phyloP scores from a whole-genome alignment of 2,888 invertebrate species.

The Teleogryllus oceanicus region DNA sequence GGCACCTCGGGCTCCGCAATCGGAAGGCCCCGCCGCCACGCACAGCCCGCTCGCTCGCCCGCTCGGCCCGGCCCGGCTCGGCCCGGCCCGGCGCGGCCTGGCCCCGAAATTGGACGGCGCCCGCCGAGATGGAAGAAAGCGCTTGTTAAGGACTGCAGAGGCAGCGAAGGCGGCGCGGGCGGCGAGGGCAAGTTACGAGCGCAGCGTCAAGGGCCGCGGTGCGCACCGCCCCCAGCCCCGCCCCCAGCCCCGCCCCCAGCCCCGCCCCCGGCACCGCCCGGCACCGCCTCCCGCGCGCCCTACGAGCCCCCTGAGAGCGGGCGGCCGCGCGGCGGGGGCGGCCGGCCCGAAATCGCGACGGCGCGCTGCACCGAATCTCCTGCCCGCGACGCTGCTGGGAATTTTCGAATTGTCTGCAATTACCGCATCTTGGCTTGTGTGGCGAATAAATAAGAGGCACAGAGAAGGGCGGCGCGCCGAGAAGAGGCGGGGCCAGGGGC shows the following conservation, averaged over 20 bases:
- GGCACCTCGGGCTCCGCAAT: too few relatives aligned
- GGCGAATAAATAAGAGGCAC: constrained; percentile 18
- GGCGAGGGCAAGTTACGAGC: too few relatives aligned
- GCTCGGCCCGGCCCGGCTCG: neutral
- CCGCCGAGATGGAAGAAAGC: neutral
- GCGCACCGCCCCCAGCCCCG: too few relatives aligned
- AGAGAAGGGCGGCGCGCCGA: neutral
- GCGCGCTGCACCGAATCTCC: neutral
- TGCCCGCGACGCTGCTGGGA: neutral
- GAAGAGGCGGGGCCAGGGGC: neutral
- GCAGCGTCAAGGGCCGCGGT: too few relatives aligned
- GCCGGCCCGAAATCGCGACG: neutral
- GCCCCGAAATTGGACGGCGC: neutral
- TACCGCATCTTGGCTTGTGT: constrained; percentile 18
- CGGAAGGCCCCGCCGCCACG: neutral
- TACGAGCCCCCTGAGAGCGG: neutral
- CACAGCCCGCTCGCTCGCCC: neutral
- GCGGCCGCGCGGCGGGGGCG: neutral
- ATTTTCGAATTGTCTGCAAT: neutral
- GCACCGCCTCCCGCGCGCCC: neutral
- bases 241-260: too few relatives aligned
- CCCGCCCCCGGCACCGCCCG: too few relatives aligned
- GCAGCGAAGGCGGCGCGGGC: too few relatives aligned
- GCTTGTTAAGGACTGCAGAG: neutral
- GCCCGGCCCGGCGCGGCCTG: neutral